Conservation (phyloP, 2,888 invertebrate genomes). For the Agriopis aurantiaria region DNA sequence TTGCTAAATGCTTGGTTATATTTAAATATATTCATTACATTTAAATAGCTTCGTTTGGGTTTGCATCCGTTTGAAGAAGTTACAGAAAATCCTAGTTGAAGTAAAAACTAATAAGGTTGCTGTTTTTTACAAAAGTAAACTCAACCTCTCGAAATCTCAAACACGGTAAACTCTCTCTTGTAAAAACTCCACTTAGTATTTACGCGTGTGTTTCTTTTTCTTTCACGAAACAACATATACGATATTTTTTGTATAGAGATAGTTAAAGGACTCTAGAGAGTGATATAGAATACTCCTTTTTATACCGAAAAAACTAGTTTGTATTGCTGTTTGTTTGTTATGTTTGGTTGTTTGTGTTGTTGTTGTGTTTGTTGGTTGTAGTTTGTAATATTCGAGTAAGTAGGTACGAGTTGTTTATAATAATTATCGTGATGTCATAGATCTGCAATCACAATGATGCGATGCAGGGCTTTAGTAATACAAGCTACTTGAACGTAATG, state of each 20-base stretch:
- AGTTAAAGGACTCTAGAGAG: too few species aligned
- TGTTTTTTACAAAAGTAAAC: not conserved
- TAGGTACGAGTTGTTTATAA: not conserved
- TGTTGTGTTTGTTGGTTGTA: not conserved
- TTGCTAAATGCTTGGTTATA: conserved; percentile 16
- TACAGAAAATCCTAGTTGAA: conserved; percentile 1
- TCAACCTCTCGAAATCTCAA: too few species aligned
- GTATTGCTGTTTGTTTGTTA: not conserved
- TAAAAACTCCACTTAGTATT: too few species aligned
- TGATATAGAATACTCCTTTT: not conserved
- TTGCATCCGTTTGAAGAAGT: conserved; percentile 18
- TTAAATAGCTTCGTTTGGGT: conserved; percentile 11
- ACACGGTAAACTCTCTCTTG: too few species aligned
- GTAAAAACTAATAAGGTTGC: not conserved
- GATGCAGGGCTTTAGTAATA: not conserved
- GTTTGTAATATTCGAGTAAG: too few species aligned
- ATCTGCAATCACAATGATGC: not conserved
- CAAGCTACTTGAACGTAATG: not conserved
- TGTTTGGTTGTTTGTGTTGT: too few species aligned
- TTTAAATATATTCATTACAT: not conserved
- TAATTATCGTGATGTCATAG: conserved; percentile 7
- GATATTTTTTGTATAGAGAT: too few species aligned
- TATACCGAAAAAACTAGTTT: not conserved
- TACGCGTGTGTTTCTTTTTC: too few species aligned
- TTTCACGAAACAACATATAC: too few species aligned